Conservation (phyloP, 64 coral and sea anemone species). For the Acropora tenuis region DNA sequence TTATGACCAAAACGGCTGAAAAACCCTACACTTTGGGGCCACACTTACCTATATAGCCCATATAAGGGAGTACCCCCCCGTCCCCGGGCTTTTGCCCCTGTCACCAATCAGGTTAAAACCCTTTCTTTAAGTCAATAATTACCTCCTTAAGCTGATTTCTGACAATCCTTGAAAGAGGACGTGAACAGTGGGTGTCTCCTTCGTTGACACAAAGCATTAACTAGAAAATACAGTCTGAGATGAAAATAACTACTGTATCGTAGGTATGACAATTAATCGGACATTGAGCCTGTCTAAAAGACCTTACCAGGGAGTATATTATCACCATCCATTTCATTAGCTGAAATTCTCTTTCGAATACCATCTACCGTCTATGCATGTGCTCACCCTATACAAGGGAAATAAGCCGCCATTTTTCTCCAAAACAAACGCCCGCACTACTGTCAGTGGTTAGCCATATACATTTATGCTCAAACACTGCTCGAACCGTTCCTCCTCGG, state of each 20-base stretch:
- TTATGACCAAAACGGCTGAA: no score
- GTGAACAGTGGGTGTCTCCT: conserved; percentile 61
- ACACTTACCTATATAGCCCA: no score
- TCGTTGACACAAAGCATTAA: conserved; percentile 5
- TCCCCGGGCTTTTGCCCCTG: no score
- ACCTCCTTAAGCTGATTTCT: conserved; percentile 69
- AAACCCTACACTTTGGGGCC: no score
- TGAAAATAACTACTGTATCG: not conserved
- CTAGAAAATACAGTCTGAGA: not conserved
- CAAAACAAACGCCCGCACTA: conserved; percentile 28
- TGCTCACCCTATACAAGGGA: no score
- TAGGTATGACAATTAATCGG: no score
- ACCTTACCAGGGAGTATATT: conserved; percentile 2
- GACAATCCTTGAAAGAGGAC: conserved; percentile 69
- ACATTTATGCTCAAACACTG: not conserved
- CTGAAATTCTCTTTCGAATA: not conserved
- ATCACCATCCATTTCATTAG: not conserved
- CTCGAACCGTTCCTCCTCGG: no score
- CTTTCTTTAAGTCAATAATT: not conserved
- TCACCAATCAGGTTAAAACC: no score
- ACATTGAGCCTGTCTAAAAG: no score
- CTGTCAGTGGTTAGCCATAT: not conserved
- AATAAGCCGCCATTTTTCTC: not conserved
- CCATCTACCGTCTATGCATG: not conserved
- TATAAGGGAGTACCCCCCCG: no score